These are phyloP conservation scores for Chloebia gouldiae DNA, from an alignment of 2,113 vertebrate genomes.

Conservation along the genomic window DNA sequence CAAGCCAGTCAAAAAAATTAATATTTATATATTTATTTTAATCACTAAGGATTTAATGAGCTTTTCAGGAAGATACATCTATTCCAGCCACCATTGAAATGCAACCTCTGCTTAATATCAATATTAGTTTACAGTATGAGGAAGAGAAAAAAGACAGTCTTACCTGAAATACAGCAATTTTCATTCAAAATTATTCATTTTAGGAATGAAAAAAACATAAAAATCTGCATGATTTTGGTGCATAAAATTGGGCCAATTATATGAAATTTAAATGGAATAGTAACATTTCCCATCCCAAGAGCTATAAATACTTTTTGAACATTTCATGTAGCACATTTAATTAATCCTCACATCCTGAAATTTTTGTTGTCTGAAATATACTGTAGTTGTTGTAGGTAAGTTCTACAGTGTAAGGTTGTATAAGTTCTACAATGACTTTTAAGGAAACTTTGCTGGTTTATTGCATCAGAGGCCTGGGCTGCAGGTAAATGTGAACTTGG, in stretches of 20 bases:
- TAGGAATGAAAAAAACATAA: not conserved
- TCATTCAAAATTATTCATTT: not conserved
- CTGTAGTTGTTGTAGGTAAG: not conserved
- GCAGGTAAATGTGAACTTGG: not conserved
- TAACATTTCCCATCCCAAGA: not conserved
- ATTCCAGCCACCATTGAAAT: not conserved
- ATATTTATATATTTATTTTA: not conserved
- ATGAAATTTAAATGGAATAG: not conserved
- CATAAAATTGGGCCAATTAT: not conserved
- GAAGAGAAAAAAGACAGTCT: not conserved
- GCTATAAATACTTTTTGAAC: not conserved
- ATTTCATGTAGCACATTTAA: not conserved
- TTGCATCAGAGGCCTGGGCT: not conserved
- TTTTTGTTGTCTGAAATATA: not conserved
- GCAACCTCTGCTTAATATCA: not conserved
- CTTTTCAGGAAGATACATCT: not conserved
- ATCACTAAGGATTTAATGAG: not conserved
- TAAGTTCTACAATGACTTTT: not conserved
- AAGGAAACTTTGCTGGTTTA: not conserved
- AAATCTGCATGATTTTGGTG: not conserved
- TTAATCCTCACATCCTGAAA: not conserved
- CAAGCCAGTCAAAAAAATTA: not conserved
- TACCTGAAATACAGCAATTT: not conserved
- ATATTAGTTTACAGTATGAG: not conserved
- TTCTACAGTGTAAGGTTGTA: not conserved